Evolutionary conservation across 1,140 invertebrate genomes (phyloP), one percentile per base, ranked within the genome.

Genomic region (Caenorhabditis briggsae): DNA sequence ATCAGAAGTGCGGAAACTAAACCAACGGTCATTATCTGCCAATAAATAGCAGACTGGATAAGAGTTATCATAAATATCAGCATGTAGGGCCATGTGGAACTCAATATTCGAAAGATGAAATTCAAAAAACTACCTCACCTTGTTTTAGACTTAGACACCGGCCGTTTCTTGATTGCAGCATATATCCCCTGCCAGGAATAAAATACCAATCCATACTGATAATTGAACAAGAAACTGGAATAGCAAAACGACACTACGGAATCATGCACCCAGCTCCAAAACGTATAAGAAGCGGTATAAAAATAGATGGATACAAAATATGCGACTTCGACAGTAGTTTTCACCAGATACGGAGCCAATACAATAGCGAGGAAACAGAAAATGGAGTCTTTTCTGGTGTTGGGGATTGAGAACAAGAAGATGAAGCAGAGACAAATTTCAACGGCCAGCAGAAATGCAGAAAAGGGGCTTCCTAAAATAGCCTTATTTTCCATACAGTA

Each of bases 181-280:
- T 43, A 23, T 2, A 78, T 23, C 1, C 14, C 18, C 11, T 78
- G 70, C 18, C 70, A 23, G 7, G 70, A 78, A 50, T 78, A 78
- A 7, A 78, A 50, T 11, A 50, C 33, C 9, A 78, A 18, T 20
- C 70, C 70, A 50, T 78, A 78, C 23, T 78, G 46, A 11, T 46
- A 78, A n/a, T 78, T 78, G 70, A 78, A 78, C 5, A 78, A 23
- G n/a, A 78, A 78, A 23, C 70, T 78, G 18, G 46, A 78, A n/a
- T 78, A 78, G 46, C 70, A 78, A 16, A 50, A 78, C 0, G 0
- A 20, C 12, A 78, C 70, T 0, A 78, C 70, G 1, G 70, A 78
- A 50, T 78, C 46, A n/a, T 78, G 70, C 18, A 78, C 46, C 70
- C 46, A 78, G 12, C 70, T 78, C 70, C 70, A 78, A 50, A 78